Percentiles rank a stretch among this genome's conserved stretches.
Evolutionary conservation across 2,888 invertebrate genomes (phyloP).

Genomic region (Tortrix viridana): DNA sequence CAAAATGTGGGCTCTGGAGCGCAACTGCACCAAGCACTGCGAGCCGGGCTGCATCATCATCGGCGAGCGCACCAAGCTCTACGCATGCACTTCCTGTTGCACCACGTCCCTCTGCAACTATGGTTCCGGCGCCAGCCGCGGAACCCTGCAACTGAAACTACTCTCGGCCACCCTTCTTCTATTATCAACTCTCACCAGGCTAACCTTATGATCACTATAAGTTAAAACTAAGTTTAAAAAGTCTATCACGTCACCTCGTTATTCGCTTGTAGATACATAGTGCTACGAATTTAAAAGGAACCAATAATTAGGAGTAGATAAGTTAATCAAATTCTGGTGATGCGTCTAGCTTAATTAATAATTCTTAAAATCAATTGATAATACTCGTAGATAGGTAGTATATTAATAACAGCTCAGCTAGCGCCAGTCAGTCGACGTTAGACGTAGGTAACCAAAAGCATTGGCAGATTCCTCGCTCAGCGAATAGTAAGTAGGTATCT

Average conservation of each 20-base stretch:
- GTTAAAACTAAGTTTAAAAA: slow-evolving; percentile 18
- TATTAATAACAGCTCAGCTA: no score
- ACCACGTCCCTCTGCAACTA: slow-evolving; percentile 91
- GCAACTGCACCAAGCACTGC: slow-evolving; percentile 92
- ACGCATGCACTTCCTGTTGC: slow-evolving; percentile 94
- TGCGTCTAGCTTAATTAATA: neutral
- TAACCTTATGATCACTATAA: slow-evolving; percentile 44
- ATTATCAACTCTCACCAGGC: slow-evolving; percentile 22
- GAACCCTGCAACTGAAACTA: slow-evolving; percentile 31
- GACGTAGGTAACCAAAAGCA: no score
- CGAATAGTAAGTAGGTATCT: no score
- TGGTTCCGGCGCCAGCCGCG: slow-evolving; percentile 81
- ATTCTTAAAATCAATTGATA: neutral
- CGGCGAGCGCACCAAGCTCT: slow-evolving; percentile 94
- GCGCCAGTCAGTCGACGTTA: no score
- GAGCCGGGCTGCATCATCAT: slow-evolving; percentile 95
- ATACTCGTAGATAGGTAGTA: no score
- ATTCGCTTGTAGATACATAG: slow-evolving; percentile 33
- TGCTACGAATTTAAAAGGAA: slow-evolving; percentile 39
- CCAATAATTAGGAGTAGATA: slow-evolving; percentile 32
- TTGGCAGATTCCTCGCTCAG: no score
- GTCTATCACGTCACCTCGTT: slow-evolving; percentile 5
- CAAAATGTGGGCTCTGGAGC: slow-evolving; percentile 92
- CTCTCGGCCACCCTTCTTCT: slow-evolving; percentile 24
- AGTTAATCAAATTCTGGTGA: slow-evolving; percentile 19